Evolutionary conservation across 2,113 vertebrate species (phyloP).

Genomic region (Aythya baeri): DNA sequence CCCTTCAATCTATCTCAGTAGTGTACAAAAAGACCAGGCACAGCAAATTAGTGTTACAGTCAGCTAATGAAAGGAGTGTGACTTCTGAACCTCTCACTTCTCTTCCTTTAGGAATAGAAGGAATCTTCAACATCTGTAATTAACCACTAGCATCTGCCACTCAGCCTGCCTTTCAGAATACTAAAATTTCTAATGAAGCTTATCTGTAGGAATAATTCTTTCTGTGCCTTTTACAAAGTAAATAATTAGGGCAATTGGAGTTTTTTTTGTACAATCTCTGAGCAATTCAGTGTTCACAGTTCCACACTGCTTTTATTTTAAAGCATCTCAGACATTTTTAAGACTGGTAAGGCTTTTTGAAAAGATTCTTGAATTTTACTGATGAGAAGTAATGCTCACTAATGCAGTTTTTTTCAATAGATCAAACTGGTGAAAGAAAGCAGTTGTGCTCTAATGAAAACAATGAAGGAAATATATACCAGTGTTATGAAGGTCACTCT

Average conservation of each 20-base stretch:
- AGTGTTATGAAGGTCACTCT: not conserved
- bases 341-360: not conserved
- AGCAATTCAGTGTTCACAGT: not conserved
- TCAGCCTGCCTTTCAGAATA: not conserved
- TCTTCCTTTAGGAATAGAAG: not conserved
- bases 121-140: not conserved
- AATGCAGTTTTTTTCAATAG: not conserved
- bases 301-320: not conserved
- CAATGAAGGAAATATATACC: not conserved
- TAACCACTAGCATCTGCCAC: not conserved
- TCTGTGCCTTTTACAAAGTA: not conserved
- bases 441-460: not conserved
- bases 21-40: not conserved
- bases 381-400: not conserved
- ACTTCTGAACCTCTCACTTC: not conserved
- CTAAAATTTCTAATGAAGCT: not conserved
- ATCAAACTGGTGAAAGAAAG: not conserved
- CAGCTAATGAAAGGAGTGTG: not conserved
- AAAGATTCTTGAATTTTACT: not conserved
- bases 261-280: not conserved
- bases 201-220: not conserved
- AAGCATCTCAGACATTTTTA: not conserved
- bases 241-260: not conserved
- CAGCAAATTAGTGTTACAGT: accelerated
- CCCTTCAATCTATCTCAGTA: not conserved